Evolutionary conservation across 2,888 invertebrate species (phyloP).

Genomic region (Taenaris catops): DNA sequence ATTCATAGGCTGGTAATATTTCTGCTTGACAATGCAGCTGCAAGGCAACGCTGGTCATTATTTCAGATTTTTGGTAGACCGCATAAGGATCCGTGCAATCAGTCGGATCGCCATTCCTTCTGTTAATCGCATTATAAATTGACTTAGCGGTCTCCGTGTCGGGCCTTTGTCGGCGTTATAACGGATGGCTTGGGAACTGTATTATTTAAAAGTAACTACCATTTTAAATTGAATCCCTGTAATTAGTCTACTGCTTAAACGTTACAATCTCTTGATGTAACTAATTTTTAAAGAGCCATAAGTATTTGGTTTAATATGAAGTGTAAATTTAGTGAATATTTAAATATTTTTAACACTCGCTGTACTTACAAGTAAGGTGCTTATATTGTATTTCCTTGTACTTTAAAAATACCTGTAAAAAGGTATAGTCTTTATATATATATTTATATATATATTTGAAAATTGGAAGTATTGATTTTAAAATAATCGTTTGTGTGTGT

Average conservation of each 20-base stretch:
- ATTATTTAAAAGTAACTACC: slow-evolving; percentile 52
- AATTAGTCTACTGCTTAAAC: slow-evolving; percentile 48
- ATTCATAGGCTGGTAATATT: slow-evolving; percentile 26
- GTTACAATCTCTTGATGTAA: slow-evolving; percentile 26
- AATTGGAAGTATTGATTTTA: too few relatives aligned
- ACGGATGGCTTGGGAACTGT: slow-evolving; percentile 51
- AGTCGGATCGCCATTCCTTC: slow-evolving; percentile 64
- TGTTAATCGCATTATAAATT: slow-evolving; percentile 76
- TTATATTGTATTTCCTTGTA: too few relatives aligned
- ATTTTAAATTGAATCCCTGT: slow-evolving; percentile 56
- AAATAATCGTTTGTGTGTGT: too few relatives aligned
- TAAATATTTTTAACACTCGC: too few relatives aligned
- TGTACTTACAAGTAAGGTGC: too few relatives aligned
- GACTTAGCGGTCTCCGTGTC: slow-evolving; percentile 52
- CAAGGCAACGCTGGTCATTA: slow-evolving; percentile 48
- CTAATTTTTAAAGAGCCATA: slow-evolving; percentile 16
- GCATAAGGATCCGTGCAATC: slow-evolving; percentile 61
- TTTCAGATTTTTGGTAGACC: slow-evolving; percentile 48
- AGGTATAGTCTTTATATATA: too few relatives aligned
- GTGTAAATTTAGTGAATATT: too few relatives aligned
- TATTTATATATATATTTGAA: too few relatives aligned
- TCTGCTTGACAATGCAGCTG: slow-evolving; percentile 22
- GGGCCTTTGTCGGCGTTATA: slow-evolving; percentile 65
- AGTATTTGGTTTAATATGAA: slow-evolving; percentile 1
- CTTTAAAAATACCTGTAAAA: too few relatives aligned